phyloP scores from a whole-genome alignment of 2,113 vertebrate species.

The Panthera tigris region DNA sequence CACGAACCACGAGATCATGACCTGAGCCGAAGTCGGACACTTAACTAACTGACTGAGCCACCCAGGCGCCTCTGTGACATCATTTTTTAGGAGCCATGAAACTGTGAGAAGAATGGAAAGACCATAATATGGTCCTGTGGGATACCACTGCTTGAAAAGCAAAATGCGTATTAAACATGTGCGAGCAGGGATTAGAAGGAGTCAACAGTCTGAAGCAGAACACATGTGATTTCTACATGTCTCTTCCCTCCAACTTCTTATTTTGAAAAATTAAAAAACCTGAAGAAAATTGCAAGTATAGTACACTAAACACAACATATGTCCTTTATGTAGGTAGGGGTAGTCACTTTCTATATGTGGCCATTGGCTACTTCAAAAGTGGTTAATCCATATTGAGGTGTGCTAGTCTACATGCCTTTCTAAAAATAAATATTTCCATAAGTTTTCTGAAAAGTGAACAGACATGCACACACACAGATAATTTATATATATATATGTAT shows the following conservation, averaged over 20 bases:
- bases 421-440: neutral
- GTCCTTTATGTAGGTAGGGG: neutral
- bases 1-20: too few relatives aligned
- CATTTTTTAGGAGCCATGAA: neutral
- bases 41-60: too few relatives aligned
- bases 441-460: neutral
- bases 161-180: neutral
- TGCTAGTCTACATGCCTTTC: neutral
- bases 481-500: neutral
- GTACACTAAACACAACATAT: neutral
- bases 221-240: neutral
- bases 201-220: neutral
- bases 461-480: neutral
- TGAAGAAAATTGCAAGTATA: neutral
- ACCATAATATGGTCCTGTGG: neutral
- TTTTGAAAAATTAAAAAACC: neutral
- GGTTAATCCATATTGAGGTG: neutral
- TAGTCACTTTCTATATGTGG: neutral
- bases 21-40: too few relatives aligned
- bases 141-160: neutral
- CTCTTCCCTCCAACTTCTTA: neutral
- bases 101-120: neutral
- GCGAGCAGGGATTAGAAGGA: neutral
- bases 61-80: neutral
- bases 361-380: neutral